Conservation (phyloP, 2,888 invertebrate species). For the Volucella zonaria region DNA sequence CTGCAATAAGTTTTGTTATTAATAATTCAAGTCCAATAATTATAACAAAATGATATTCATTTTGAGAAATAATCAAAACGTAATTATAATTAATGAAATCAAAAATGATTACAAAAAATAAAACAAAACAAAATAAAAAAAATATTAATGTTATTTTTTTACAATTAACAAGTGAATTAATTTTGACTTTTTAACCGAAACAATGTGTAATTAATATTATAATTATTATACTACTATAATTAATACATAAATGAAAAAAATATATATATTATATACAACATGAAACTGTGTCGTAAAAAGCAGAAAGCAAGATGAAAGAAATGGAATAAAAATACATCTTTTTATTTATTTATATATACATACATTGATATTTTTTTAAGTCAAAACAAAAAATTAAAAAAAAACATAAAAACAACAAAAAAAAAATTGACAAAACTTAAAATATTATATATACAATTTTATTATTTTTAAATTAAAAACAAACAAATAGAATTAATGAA, state of each 20-base stretch:
- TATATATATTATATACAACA: conserved; percentile 70
- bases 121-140: conserved; percentile 42
- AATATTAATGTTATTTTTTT: conserved; percentile 70
- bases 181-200: conserved; percentile 63
- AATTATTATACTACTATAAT: conserved; percentile 67
- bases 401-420: conserved; percentile 23
- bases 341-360: conserved; percentile 73
- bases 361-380: conserved; percentile 73
- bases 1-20: conserved; percentile 82
- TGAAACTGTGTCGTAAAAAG: conserved; percentile 69
- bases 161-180: conserved; percentile 64
- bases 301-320: conserved; percentile 56
- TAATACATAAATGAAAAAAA: conserved; percentile 63
- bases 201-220: conserved; percentile 67
- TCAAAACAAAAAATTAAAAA: conserved; percentile 40
- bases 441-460: conserved; percentile 73
- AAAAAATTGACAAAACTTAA: conserved; percentile 71
- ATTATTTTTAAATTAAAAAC: conserved; percentile 73
- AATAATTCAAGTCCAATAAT: conserved; percentile 79
- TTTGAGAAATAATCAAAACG: conserved; percentile 77
- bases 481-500: conserved; percentile 72
- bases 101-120: conserved; percentile 32
- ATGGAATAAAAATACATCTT: conserved; percentile 69
- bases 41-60: conserved; percentile 80
- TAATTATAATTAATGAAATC: conserved; percentile 62